Evolutionary conservation across 1,140 invertebrate genomes (phyloP).

Genomic region (Drosophila insularis): DNA sequence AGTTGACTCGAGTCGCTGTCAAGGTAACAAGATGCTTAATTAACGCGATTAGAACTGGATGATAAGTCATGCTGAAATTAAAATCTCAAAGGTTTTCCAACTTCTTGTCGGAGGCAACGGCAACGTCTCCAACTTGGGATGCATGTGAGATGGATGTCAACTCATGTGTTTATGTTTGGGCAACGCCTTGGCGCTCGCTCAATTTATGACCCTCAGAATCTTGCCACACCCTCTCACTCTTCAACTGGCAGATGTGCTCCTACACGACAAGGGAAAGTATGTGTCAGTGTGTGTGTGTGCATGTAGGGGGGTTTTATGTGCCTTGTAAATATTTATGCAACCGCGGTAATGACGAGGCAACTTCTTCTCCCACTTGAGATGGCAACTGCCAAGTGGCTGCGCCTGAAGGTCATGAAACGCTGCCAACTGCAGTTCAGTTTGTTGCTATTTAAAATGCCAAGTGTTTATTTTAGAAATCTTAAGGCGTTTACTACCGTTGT

Average conservation of each 20-base stretch:
- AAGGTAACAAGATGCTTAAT: constrained; percentile 77
- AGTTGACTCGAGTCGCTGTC: constrained; percentile 31
- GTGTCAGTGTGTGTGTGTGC: constrained; percentile 1
- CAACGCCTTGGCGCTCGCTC: constrained; percentile 45
- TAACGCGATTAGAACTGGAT: constrained; percentile 68
- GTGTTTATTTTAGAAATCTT: constrained; percentile 42
- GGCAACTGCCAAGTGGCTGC: constrained; percentile 57
- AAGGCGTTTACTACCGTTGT: constrained; percentile 39
- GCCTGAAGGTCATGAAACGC: constrained; percentile 42
- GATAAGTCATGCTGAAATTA: constrained; percentile 13
- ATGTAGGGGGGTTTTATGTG: constrained; percentile 48
- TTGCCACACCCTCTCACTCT: constrained; percentile 21
- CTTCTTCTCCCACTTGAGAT: constrained; percentile 31
- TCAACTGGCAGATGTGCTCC: neutral
- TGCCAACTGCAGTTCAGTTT: constrained; percentile 29
- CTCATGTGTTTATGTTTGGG: constrained; percentile 45
- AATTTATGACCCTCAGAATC: constrained; percentile 55
- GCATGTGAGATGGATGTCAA: constrained; percentile 48
- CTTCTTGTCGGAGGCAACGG: neutral
- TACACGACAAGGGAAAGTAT: neutral
- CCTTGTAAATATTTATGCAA: constrained; percentile 77
- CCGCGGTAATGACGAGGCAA: constrained; percentile 62
- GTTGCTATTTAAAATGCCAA: constrained; percentile 34
- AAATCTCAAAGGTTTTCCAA: constrained; percentile 52
- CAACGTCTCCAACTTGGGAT: constrained; percentile 13